Conservation (phyloP, 2,113 vertebrate genomes). For the Crocuta crocuta region DNA sequence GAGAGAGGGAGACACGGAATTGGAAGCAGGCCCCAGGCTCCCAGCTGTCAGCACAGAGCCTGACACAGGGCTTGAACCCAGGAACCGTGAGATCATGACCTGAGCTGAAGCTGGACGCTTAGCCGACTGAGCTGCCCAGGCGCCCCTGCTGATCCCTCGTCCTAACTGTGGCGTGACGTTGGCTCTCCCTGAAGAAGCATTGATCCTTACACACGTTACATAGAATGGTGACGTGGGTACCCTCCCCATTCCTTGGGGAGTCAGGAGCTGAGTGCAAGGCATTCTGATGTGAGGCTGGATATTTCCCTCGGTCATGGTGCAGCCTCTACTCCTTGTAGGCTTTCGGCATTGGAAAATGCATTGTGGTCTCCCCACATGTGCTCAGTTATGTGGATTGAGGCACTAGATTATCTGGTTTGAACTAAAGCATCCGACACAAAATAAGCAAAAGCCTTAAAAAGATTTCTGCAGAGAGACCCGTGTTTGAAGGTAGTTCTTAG, state of each 20-base stretch:
- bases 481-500: not conserved
- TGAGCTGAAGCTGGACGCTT: no score
- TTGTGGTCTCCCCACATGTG: not conserved
- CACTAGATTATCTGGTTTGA: not conserved
- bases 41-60: no score
- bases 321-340: not conserved
- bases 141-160: no score
- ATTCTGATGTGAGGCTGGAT: not conserved
- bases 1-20: no score
- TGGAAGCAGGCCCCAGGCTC: no score
- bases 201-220: not conserved
- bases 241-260: not conserved
- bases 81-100: no score
- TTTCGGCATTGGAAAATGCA: not conserved
- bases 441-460: not conserved
- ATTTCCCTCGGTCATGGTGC: not conserved
- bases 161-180: accelerated
- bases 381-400: not conserved
- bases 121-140: no score
- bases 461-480: not conserved
- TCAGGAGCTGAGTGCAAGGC: no score
- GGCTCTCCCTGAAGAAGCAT: not conserved
- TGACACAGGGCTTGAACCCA: no score
- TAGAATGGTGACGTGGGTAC: accelerated
- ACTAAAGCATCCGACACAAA: not conserved